Percentiles rank a stretch among this genome's conserved stretches.
These are phyloP conservation scores for Erpobdella octoculata DNA, from an alignment of 2,888 invertebrate species.

Conservation along the genomic window DNA sequence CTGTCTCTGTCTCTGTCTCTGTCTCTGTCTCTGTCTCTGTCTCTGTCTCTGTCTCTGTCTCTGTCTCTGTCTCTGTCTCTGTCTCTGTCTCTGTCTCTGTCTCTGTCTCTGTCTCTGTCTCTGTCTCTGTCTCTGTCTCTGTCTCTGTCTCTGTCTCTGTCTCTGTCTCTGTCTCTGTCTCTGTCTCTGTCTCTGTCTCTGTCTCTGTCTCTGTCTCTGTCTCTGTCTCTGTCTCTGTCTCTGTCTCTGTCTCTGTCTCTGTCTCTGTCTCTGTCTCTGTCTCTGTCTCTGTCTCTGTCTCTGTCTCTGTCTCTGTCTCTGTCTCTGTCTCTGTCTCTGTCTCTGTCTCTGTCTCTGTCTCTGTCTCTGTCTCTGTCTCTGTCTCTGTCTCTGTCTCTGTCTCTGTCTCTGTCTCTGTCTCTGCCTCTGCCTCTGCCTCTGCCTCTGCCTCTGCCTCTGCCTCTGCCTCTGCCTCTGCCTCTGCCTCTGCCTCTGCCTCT, in stretches of 20 bases:
- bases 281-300: background rate
- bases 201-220: background rate
- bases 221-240: background rate
- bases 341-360: background rate
- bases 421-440: slow-evolving; percentile 3
- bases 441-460: background rate
- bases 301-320: background rate
- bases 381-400: slow-evolving; percentile 12
- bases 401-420: slow-evolving; percentile 2
- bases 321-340: background rate
- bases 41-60: slow-evolving; percentile 10
- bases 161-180: background rate
- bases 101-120: background rate
- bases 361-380: slow-evolving; percentile 2
- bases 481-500: slow-evolving; percentile 3
- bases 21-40: background rate
- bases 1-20: background rate
- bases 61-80: no score
- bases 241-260: background rate
- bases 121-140: background rate
- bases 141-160: background rate
- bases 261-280: background rate
- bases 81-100: background rate
- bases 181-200: background rate
- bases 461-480: slow-evolving; percentile 4